phyloP scores from a whole-genome alignment of 2,113 vertebrate genomes.

The Aramus guarauna region DNA sequence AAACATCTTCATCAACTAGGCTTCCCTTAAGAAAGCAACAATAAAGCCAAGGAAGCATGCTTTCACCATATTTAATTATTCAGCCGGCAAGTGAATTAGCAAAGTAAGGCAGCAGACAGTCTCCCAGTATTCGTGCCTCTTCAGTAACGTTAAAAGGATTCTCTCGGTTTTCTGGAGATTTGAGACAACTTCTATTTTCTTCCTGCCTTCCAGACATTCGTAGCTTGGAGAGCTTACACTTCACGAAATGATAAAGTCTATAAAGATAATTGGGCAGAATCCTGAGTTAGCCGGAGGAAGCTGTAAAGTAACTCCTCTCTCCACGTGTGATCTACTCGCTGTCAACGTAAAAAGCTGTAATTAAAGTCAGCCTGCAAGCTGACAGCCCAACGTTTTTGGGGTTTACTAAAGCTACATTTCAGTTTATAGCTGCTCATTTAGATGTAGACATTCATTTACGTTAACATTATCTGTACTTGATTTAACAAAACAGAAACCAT shows the following conservation, averaged over 20 bases:
- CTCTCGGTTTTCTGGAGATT: neutral
- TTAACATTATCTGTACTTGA: neutral
- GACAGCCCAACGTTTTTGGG: neutral
- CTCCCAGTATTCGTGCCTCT: neutral
- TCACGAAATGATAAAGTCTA: neutral
- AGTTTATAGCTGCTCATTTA: neutral
- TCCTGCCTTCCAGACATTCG: neutral
- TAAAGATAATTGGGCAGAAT: neutral
- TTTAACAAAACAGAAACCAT: neutral
- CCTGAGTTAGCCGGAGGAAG: neutral
- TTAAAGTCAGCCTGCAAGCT: neutral
- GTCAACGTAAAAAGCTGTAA: fast-evolving
- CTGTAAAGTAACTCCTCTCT: neutral
- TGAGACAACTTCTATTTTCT: neutral
- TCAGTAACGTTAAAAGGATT: neutral
- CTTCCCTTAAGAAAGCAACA: neutral
- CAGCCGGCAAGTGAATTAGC: neutral
- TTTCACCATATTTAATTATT: neutral
- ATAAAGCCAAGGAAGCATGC: fast-evolving
- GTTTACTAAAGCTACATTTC: neutral
- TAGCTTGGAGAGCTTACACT: neutral
- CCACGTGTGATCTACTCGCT: fast-evolving
- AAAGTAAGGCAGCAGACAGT: neutral
- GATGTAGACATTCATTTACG: neutral
- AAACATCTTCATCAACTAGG: neutral